Conservation (phyloP, 2,113 vertebrate species). For the Ictalurus furcatus region DNA sequence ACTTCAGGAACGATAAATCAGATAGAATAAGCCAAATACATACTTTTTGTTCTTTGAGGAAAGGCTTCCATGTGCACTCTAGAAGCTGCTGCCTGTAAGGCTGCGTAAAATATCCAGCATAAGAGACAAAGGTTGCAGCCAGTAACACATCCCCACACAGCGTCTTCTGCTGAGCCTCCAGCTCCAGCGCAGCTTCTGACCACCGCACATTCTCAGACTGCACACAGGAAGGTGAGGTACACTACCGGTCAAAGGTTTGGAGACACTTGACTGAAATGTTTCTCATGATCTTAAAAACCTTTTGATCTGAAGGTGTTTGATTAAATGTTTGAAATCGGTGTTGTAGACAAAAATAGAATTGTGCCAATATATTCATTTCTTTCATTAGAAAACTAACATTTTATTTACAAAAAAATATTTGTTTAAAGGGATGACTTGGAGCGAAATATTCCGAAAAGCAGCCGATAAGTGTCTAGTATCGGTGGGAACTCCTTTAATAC, state of each 20-base stretch:
- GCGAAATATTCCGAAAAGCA: too few species aligned
- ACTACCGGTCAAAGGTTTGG: neutral
- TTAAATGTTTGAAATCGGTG: too few species aligned
- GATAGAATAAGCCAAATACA: neutral
- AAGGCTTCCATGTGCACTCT: constrained; percentile 72
- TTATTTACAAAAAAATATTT: too few species aligned
- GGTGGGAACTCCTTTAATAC: too few species aligned
- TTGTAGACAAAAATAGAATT: too few species aligned
- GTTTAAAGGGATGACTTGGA: too few species aligned
- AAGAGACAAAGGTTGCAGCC: constrained; percentile 76
- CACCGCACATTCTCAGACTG: constrained; percentile 77
- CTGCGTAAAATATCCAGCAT: constrained; percentile 75
- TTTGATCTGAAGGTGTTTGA: too few species aligned
- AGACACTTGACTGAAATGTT: too few species aligned
- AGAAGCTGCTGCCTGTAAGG: constrained; percentile 72
- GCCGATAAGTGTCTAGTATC: too few species aligned
- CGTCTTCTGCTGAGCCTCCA: constrained; percentile 76
- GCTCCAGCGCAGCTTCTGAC: constrained; percentile 69
- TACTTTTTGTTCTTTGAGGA: constrained; percentile 75
- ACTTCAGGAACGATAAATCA: neutral
- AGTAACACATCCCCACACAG: constrained; percentile 76
- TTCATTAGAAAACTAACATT: too few species aligned
- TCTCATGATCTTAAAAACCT: too few species aligned
- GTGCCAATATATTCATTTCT: too few species aligned
- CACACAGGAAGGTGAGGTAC: neutral